phyloP scores from a whole-genome alignment of 2,888 invertebrate genomes.

The Magallana nippona region DNA sequence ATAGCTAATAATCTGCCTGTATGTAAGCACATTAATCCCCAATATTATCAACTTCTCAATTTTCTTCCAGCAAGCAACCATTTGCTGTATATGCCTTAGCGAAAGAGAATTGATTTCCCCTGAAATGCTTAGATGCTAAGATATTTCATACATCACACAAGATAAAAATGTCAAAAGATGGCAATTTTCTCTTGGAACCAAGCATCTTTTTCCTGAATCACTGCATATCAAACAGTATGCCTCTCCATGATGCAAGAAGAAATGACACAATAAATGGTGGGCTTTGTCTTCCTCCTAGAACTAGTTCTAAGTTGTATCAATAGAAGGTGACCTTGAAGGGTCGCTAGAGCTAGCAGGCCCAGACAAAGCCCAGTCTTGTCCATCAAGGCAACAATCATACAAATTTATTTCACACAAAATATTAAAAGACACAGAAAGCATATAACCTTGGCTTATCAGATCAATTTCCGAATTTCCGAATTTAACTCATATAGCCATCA shows the following conservation, averaged over 20 bases:
- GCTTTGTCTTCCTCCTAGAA: not conserved
- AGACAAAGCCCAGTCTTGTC: not conserved
- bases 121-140: conserved; percentile 24
- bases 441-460: not conserved
- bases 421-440: not conserved
- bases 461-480: conserved; percentile 4
- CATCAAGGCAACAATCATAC: conserved; percentile 7
- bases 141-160: conserved; percentile 24
- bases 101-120: conserved; percentile 18
- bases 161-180: conserved; percentile 34
- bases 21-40: conserved; percentile 24
- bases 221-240: conserved; percentile 25
- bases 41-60: not conserved
- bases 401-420: conserved; percentile 16
- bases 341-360: not conserved
- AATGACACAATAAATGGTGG: conserved; percentile 6
- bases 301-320: not conserved
- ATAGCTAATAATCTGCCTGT: conserved; percentile 28
- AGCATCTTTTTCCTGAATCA: conserved; percentile 20
- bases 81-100: conserved; percentile 9
- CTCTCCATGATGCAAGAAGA: conserved; percentile 15
- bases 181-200: conserved; percentile 26
- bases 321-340: not conserved
- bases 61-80: not conserved
- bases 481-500: not conserved